Conservation (phyloP, 2,113 vertebrate genomes). For the Dasyornis broadbenti region DNA sequence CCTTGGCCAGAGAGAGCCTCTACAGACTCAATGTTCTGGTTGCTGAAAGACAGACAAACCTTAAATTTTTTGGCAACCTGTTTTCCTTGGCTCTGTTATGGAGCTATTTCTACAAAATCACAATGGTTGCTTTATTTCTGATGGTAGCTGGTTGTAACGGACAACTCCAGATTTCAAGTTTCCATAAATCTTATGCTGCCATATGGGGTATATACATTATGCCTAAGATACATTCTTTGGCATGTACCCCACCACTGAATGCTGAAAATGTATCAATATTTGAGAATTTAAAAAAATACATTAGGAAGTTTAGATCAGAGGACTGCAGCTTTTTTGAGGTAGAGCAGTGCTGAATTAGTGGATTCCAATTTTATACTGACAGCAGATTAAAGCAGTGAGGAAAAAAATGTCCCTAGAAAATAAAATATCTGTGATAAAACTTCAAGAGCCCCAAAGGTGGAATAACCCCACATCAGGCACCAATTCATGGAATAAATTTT, state of each 20-base stretch:
- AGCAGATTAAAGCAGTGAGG: conserved; percentile 10
- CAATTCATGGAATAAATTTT: conserved; percentile 31
- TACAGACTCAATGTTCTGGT: background rate
- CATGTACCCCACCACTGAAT: background rate
- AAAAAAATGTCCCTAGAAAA: background rate
- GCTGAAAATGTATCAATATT: background rate
- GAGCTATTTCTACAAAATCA: background rate
- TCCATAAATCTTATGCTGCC: background rate
- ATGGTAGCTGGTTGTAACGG: background rate
- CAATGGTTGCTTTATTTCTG: background rate
- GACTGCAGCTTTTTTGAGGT: background rate
- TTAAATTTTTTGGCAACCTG: background rate
- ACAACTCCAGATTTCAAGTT: background rate
- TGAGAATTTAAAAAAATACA: conserved; percentile 7
- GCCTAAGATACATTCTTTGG: background rate
- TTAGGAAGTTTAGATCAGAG: background rate
- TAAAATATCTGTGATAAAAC: background rate
- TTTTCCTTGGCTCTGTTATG: accelerated
- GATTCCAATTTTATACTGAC: background rate
- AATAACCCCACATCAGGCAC: conserved; percentile 24
- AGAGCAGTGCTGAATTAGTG: background rate
- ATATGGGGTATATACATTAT: background rate
- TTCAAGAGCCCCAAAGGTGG: background rate
- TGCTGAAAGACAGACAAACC: background rate
- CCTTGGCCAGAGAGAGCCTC: background rate